These are phyloP conservation scores for Ploceus nigricollis DNA, from an alignment of 2,113 vertebrate species.

Conservation along the genomic window DNA sequence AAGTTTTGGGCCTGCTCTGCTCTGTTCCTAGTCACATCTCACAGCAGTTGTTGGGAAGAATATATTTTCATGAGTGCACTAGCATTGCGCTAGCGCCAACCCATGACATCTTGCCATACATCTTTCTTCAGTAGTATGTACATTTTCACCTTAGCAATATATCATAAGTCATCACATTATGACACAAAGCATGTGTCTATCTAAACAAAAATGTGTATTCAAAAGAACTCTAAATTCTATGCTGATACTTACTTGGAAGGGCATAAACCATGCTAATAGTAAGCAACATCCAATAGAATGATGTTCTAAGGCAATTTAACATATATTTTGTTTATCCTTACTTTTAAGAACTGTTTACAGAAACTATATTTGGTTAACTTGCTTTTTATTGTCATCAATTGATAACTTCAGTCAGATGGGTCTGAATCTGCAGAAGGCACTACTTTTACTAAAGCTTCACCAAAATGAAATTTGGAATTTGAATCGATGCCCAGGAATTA, in stretches of 20 bases:
- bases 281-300: neutral
- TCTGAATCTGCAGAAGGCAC: constrained; percentile 36
- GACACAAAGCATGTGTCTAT: neutral
- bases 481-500: constrained; percentile 35
- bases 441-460: constrained; percentile 5
- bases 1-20: too few species aligned
- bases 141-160: neutral
- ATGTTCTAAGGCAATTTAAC: neutral
- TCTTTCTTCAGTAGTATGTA: neutral
- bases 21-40: too few species aligned
- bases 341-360: constrained; percentile 10
- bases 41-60: too few species aligned
- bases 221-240: neutral
- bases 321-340: neutral
- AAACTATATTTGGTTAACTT: constrained; percentile 6
- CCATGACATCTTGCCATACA: neutral
- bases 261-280: neutral
- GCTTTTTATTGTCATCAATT: constrained; percentile 3
- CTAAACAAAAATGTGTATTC: neutral
- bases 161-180: neutral
- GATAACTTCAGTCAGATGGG: constrained; percentile 5
- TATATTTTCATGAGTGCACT: too few species aligned
- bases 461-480: constrained; percentile 61
- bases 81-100: too few species aligned
- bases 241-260: neutral